These are phyloP conservation scores for Desoria tigrina DNA, from an alignment of 2,888 invertebrate species.

Conservation along the genomic window DNA sequence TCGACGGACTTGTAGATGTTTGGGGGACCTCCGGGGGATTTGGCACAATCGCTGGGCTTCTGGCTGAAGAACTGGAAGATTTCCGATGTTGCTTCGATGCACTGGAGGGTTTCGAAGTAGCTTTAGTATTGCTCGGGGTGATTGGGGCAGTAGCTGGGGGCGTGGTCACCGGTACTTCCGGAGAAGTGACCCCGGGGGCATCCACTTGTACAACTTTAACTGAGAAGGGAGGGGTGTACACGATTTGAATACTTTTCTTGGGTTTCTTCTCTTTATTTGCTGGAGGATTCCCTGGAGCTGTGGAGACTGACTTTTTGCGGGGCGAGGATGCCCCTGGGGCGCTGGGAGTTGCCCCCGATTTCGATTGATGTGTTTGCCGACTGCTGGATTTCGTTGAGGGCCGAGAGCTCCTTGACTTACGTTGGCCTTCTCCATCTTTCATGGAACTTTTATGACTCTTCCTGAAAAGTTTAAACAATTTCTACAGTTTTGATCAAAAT, in stretches of 20 bases:
- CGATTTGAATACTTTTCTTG: conserved; percentile 46
- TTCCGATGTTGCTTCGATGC: background rate
- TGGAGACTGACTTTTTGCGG: conserved; percentile 23
- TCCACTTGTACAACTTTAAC: conserved; percentile 46
- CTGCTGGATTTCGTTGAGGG: background rate
- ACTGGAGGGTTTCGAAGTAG: background rate
- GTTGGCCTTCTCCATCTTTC: too few relatives aligned
- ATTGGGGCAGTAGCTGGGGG: conserved; percentile 9
- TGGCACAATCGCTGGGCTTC: background rate
- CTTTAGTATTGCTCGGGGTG: background rate
- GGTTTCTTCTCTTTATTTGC: conserved; percentile 26
- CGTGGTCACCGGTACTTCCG: conserved; percentile 9
- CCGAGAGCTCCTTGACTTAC: too few relatives aligned
- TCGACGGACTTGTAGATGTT: background rate
- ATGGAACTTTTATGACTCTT: too few relatives aligned
- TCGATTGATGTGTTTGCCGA: background rate
- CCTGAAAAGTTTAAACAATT: too few relatives aligned
- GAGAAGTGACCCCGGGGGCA: conserved; percentile 2
- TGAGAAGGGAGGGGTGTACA: conserved; percentile 51
- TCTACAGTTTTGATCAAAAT: too few relatives aligned
- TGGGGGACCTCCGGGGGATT: background rate
- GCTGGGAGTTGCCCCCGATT: background rate
- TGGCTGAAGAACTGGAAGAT: background rate
- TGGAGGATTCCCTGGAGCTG: conserved; percentile 9
- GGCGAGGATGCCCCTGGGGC: conserved; percentile 22